Conservation (phyloP, 2,797 vertebrate genomes). For the Philypnodon macrostomus region DNA sequence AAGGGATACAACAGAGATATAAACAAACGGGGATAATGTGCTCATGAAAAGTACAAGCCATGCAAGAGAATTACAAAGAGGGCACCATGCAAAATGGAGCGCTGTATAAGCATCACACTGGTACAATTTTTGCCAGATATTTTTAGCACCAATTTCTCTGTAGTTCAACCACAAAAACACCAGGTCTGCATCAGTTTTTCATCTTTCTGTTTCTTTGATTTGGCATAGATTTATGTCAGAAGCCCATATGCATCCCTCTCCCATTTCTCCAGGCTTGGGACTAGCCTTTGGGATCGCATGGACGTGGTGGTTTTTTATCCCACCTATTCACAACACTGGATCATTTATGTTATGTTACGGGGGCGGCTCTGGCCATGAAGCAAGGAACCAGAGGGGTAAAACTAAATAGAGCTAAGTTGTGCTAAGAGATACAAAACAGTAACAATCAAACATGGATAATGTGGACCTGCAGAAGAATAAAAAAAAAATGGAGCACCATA, state of each 20-base stretch:
- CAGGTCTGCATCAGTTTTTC: no score
- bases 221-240: no score
- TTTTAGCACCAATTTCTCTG: conserved; percentile 48
- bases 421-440: not conserved
- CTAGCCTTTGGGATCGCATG: no score
- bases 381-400: no score
- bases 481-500: conserved; percentile 33
- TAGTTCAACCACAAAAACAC: conserved; percentile 47
- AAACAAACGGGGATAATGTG: conserved; percentile 34
- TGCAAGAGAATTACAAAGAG: conserved; percentile 16
- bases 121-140: conserved; percentile 21
- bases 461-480: not conserved
- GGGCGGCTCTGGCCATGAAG: no score
- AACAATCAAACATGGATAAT: not conserved
- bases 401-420: conserved; percentile 16
- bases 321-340: no score
- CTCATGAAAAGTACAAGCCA: conserved; percentile 1
- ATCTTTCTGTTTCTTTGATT: no score
- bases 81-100: conserved; percentile 45
- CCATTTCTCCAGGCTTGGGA: no score
- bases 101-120: conserved; percentile 49
- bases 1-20: conserved; percentile 27
- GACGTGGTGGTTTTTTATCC: no score
- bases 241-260: no score
- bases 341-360: no score